phyloP scores from a whole-genome alignment of 92 coral and sea anemone species.

The Porites divaricata region DNA sequence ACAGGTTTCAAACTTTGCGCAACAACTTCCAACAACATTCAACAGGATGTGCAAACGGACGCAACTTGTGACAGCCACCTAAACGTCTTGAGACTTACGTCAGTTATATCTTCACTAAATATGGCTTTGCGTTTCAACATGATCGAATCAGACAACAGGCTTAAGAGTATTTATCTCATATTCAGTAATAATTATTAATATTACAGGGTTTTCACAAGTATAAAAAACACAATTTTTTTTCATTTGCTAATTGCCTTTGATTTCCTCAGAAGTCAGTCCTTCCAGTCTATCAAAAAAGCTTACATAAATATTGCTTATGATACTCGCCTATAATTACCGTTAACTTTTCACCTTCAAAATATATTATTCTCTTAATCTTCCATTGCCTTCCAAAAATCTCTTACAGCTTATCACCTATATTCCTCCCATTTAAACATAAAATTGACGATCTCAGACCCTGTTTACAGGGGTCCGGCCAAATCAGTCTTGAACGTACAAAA shows the following conservation, averaged over 20 bases:
- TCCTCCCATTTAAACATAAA: too few relatives aligned
- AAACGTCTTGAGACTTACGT: too few relatives aligned
- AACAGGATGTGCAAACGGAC: too few relatives aligned
- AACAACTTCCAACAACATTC: too few relatives aligned
- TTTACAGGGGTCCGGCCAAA: too few relatives aligned
- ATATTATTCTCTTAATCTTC: not conserved
- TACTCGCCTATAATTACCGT: not conserved
- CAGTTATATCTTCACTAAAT: too few relatives aligned
- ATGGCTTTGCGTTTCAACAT: too few relatives aligned
- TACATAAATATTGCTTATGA: not conserved
- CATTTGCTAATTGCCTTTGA: not conserved
- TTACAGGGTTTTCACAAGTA: not conserved
- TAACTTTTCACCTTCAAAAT: constrained; percentile 18
- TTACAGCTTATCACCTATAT: not conserved
- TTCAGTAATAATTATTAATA: not conserved
- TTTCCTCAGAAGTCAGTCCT: constrained; percentile 16
- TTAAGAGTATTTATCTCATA: not conserved
- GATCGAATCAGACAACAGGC: too few relatives aligned
- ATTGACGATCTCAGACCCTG: too few relatives aligned
- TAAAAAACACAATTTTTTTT: not conserved
- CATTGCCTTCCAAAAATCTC: not conserved
- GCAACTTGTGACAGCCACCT: too few relatives aligned
- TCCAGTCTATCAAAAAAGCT: constrained; percentile 10
- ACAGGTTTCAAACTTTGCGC: too few relatives aligned
- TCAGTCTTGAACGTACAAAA: too few relatives aligned